Evolutionary conservation across 1,140 invertebrate genomes (phyloP), one percentile per base, ranked within the genome.

Genomic region (Coelopa frigida): DNA sequence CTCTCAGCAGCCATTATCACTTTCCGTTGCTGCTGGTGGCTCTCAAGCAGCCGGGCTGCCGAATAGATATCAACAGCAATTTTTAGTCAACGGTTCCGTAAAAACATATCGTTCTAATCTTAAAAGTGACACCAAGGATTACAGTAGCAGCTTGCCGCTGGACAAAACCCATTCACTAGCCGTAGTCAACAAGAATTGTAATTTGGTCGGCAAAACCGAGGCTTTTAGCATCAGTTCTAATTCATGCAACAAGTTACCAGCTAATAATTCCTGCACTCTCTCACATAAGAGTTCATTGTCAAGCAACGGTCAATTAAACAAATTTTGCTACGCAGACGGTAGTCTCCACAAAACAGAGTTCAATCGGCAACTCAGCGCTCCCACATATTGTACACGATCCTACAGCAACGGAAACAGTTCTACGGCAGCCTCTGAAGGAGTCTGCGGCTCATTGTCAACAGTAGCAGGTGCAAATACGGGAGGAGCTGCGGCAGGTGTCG

Each of bases 311-410:
- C 64, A 68, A 45, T 49, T 68, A 41, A 67, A 68, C 48, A 68
- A 68, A 43, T 57, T 65, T 51, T 65, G 64, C 51, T 54, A 67
- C 21, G 68, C 64, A 27, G 64, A 68, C 50, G 44, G 67, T 22
- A 67, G 56, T 22, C 59, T 61, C n/a, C 64, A 64, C 49, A 69
- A 70, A 53, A 59, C 62, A 44, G 65, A 68, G 35, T 68, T 68
- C 48, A 68, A 68, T 62, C 65, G 65, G 42, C 65, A 68, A 56
- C 54, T 68, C 20, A 68, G 65, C 47, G 65, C 65, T 0, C 65
- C 65, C 22, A 66, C 59, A 22, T 60, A 68, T 44, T 67, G 59
- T 32, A 64, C 61, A 8, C 57, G 57, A 29, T 43, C 43, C n/a
- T 59, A 55, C 40, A 61, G 54, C 49, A 65, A 64, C 61, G 39